A percentile compares a stretch with the other conserved stretches of the same genome.
phyloP scores from a whole-genome alignment of 2,797 vertebrate genomes.

The Pangasius macronema region DNA sequence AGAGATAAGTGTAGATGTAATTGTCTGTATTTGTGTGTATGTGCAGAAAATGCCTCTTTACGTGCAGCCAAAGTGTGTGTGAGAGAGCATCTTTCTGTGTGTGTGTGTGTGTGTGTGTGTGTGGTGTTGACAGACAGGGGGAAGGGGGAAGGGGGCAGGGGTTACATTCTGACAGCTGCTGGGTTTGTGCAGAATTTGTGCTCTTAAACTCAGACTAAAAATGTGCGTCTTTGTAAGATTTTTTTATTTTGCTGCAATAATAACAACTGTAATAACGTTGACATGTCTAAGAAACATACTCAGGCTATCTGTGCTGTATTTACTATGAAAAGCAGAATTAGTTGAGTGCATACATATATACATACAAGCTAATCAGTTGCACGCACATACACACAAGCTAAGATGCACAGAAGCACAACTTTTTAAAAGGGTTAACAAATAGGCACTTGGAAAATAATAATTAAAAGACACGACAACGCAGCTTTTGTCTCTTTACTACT shows the following conservation, averaged over 20 bases:
- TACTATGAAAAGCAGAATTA: background rate
- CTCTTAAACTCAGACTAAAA: slow-evolving; percentile 9
- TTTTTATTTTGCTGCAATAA: slow-evolving; percentile 1
- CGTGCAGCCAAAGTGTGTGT: background rate
- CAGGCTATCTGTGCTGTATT: background rate
- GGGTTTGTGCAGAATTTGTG: background rate
- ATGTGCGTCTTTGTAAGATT: background rate
- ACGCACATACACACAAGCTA: background rate
- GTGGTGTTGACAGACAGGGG: background rate
- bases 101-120: slow-evolving; percentile 1
- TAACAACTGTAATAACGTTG: background rate
- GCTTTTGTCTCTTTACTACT: background rate
- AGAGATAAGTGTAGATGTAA: background rate
- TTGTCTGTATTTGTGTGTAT: slow-evolving; percentile 2
- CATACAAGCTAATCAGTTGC: background rate
- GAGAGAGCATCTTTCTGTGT: background rate
- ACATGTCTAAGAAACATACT: background rate
- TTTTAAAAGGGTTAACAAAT: background rate
- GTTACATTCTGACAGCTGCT: slow-evolving; percentile 4
- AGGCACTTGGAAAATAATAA: background rate
- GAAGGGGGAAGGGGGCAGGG: background rate
- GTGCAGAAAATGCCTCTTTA: background rate
- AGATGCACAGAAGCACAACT: background rate
- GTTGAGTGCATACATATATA: background rate
- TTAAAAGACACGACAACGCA: background rate